A percentile compares a stretch with the other conserved stretches of the same genome.
Evolutionary conservation across 2,113 vertebrate genomes (phyloP).

Genomic region (Malurus elegans): DNA sequence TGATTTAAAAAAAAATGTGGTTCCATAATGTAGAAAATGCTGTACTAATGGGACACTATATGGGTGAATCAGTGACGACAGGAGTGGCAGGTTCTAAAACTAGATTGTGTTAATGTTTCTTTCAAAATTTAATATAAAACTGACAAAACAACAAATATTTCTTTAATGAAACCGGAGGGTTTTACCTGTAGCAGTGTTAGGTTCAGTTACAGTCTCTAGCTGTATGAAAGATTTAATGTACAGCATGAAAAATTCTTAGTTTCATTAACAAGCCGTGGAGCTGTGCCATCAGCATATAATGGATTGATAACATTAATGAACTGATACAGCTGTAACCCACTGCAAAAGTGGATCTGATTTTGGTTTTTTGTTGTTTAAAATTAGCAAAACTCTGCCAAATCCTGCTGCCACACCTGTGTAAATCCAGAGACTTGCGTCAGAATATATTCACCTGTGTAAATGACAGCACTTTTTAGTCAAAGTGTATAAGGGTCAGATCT

Average conservation of each 20-base stretch:
- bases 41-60: neutral
- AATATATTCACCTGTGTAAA: constrained; percentile 42
- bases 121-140: neutral
- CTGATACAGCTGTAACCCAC: neutral
- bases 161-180: neutral
- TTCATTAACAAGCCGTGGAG: neutral
- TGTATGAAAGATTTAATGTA: neutral
- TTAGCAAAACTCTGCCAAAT: constrained; percentile 34
- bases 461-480: constrained; percentile 16
- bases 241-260: neutral
- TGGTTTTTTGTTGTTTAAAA: neutral
- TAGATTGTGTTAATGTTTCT: neutral
- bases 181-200: neutral
- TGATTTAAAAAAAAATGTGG: neutral
- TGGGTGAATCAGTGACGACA: neutral
- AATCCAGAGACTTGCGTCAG: constrained; percentile 24
- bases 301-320: neutral
- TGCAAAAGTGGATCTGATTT: neutral
- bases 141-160: neutral
- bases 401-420: constrained; percentile 20
- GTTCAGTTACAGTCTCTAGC: neutral
- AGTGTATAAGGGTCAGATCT: constrained; percentile 11
- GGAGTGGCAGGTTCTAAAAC: neutral
- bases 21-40: neutral
- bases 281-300: neutral